A percentile compares a stretch with the other conserved stretches of the same genome.
Evolutionary conservation across 2,113 vertebrate genomes (phyloP).

Genomic region (Rhegmatorhina hoffmannsi): DNA sequence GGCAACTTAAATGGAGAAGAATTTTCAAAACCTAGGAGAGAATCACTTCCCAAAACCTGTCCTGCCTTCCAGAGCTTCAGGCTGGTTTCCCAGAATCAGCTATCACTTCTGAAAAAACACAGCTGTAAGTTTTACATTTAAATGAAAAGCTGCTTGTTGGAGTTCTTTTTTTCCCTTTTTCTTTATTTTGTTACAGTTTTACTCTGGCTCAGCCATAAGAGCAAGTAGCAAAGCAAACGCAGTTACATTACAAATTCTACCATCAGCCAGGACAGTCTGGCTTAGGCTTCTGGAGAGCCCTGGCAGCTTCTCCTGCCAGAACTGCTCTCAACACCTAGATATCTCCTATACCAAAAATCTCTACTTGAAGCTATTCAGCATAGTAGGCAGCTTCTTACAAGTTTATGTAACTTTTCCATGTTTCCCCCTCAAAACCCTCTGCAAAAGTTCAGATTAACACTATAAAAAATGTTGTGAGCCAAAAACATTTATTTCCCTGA

Average conservation of each 20-base stretch:
- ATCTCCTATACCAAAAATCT: not conserved
- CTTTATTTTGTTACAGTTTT: not conserved
- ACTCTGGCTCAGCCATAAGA: not conserved
- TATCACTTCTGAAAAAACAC: not conserved
- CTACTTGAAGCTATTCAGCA: not conserved
- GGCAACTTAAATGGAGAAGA: not conserved
- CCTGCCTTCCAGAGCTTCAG: not conserved
- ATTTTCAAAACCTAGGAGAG: not conserved
- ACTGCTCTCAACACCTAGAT: not conserved
- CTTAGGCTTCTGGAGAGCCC: not conserved
- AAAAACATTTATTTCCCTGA: not conserved
- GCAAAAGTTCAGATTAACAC: not conserved
- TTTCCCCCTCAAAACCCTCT: not conserved
- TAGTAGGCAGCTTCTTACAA: not conserved
- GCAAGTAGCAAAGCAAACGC: not conserved
- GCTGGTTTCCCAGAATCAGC: slow-evolving; percentile 4
- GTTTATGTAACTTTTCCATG: not conserved
- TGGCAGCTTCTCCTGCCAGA: slow-evolving; percentile 13
- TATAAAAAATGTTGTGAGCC: not conserved
- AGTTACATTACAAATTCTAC: slow-evolving; percentile 1
- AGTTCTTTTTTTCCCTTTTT: not conserved
- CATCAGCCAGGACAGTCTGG: not conserved
- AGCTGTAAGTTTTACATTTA: not conserved
- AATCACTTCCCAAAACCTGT: not conserved
- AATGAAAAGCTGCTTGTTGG: not conserved